These are phyloP conservation scores for Dendrocincla tyrannina DNA, from an alignment of 2,797 vertebrate species.

Conservation along the genomic window DNA sequence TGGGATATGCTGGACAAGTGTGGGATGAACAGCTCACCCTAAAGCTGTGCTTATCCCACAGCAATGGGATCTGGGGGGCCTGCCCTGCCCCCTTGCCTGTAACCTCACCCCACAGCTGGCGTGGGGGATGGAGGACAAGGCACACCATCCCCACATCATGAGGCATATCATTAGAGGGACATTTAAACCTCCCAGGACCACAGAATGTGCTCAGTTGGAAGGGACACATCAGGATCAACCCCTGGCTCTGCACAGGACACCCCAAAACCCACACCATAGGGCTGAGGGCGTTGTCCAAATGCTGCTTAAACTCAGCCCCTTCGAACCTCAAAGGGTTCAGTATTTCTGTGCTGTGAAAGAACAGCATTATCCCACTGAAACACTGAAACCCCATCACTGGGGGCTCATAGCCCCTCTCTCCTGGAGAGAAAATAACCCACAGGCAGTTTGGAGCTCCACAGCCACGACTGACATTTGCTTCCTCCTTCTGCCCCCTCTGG, in stretches of 20 bases:
- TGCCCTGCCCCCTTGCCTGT: neutral
- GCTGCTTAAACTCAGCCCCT: no score
- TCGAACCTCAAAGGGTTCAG: no score
- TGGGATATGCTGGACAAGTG: neutral
- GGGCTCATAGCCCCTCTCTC: neutral
- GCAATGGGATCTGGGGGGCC: neutral
- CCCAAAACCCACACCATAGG: no score
- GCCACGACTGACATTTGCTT: neutral
- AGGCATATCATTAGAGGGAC: no score
- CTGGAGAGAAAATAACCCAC: neutral
- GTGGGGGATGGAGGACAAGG: neutral
- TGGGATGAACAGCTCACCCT: neutral
- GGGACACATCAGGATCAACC: neutral
- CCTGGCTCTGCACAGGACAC: no score
- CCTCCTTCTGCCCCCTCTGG: neutral
- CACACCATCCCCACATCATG: neutral
- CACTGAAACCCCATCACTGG: neutral
- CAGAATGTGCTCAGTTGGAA: no score
- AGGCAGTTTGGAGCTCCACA: neutral
- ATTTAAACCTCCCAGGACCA: no score
- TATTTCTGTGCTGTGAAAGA: neutral
- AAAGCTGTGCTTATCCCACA: neutral
- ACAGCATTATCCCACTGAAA: neutral
- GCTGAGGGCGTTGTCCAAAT: no score
- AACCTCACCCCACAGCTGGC: neutral